Percentiles rank a stretch among this genome's conserved stretches.
phyloP scores from a whole-genome alignment of 2,113 vertebrate genomes.

The Brachyhypopomus occidentalis region DNA sequence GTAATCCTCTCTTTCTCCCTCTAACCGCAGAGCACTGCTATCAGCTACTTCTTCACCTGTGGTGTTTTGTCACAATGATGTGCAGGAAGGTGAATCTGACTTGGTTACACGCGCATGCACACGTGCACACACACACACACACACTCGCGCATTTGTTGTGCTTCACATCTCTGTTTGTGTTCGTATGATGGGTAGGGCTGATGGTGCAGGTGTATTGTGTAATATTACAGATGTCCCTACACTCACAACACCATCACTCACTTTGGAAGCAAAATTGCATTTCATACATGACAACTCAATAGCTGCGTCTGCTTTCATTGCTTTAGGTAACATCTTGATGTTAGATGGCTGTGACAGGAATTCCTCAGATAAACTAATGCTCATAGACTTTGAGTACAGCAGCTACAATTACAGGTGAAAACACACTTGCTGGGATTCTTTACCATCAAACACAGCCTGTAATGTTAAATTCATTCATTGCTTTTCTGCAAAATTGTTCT shows the following conservation, averaged over 20 bases:
- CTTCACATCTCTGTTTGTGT: no score
- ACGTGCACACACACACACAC: not conserved
- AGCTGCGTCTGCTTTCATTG: not conserved
- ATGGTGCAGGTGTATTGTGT: no score
- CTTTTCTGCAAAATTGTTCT: no score
- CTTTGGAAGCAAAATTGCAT: not conserved
- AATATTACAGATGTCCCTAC: no score
- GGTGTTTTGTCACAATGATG: slow-evolving; percentile 95
- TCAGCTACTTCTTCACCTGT: slow-evolving; percentile 84
- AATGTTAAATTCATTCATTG: no score
- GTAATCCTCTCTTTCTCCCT: slow-evolving; percentile 12
- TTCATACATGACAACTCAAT: not conserved
- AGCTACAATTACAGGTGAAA: slow-evolving; percentile 92
- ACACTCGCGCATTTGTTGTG: no score
- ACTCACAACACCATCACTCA: not conserved
- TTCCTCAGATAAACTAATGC: slow-evolving; percentile 81
- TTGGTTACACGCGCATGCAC: not conserved
- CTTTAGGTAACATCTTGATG: slow-evolving; percentile 85
- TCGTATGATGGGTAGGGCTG: no score
- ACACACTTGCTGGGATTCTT: not conserved
- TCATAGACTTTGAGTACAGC: slow-evolving; percentile 97
- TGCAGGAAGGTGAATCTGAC: slow-evolving; percentile 85
- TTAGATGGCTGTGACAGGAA: slow-evolving; percentile 66
- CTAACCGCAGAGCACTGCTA: slow-evolving; percentile 75
- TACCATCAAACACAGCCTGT: not conserved